Percentiles rank a stretch among this genome's conserved stretches.
phyloP scores from a whole-genome alignment of 2,888 invertebrate species.

The Kuschelorhynchus macadamiae region DNA sequence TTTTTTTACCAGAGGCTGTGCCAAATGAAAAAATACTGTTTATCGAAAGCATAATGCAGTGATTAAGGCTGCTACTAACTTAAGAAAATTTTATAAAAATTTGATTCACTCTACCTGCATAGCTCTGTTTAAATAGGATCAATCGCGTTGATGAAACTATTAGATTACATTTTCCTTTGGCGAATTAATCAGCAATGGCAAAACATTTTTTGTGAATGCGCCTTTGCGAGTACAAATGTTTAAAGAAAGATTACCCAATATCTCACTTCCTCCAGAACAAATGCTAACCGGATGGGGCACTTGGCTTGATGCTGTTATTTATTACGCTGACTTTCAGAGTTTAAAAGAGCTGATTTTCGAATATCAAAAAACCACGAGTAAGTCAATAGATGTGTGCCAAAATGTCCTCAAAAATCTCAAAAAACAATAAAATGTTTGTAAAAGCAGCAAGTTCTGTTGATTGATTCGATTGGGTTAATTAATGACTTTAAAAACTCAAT shows the following conservation, averaged over 20 bases:
- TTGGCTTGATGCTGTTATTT: slow-evolving; percentile 54
- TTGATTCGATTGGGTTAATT: slow-evolving; percentile 4
- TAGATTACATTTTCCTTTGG: slow-evolving; percentile 51
- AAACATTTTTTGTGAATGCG: slow-evolving; percentile 60
- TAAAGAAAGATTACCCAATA: slow-evolving; percentile 55
- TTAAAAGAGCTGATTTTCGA: slow-evolving; percentile 7
- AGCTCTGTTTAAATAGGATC: slow-evolving; percentile 59
- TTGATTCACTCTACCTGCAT: slow-evolving; percentile 60
- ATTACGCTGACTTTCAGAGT: slow-evolving; percentile 52
- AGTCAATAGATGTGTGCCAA: slow-evolving; percentile 18
- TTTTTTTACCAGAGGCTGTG: slow-evolving; percentile 12
- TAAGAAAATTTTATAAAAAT: slow-evolving; percentile 51
- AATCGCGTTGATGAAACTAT: slow-evolving; percentile 58
- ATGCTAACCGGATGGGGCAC: slow-evolving; percentile 59
- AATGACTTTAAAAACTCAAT: no score
- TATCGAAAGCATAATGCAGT: slow-evolving; percentile 49
- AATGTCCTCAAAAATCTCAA: slow-evolving; percentile 7
- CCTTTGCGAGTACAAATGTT: slow-evolving; percentile 55
- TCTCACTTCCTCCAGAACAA: slow-evolving; percentile 58
- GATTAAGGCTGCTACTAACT: slow-evolving; percentile 52
- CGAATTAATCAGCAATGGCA: slow-evolving; percentile 56
- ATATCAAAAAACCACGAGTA: neutral
- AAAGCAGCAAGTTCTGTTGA: slow-evolving; percentile 21
- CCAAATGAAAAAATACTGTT: slow-evolving; percentile 40
- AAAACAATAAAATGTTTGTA: slow-evolving; percentile 13